Percentiles rank a stretch among this genome's conserved stretches.
Evolutionary conservation across 2,888 invertebrate species (phyloP).

Genomic region (Strigamia maritima): DNA sequence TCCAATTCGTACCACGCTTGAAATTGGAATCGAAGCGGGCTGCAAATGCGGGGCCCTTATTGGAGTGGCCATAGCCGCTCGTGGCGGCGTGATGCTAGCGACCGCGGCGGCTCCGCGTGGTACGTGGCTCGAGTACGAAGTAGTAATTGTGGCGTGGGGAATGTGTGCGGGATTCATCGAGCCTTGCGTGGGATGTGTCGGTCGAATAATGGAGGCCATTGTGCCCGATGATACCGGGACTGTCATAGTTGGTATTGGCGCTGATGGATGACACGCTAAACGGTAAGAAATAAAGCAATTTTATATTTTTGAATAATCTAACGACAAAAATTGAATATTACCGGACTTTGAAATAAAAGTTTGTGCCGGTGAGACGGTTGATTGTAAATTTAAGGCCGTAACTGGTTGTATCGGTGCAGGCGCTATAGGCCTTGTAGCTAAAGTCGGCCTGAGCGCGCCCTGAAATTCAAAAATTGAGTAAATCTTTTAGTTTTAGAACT

Average conservation of each 20-base stretch:
- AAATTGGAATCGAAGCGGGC: not conserved
- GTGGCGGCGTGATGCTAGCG: slow-evolving; percentile 68
- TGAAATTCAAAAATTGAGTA: not conserved
- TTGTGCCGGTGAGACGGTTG: not conserved
- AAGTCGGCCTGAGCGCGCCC: not conserved
- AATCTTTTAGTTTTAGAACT: not conserved
- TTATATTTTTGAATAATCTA: too few species aligned
- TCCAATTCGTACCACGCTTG: not conserved
- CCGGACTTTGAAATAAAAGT: not conserved
- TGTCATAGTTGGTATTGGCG: not conserved
- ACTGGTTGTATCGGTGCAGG: not conserved
- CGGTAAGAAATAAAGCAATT: not conserved
- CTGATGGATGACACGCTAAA: not conserved
- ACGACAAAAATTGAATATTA: not conserved
- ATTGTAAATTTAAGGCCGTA: not conserved
- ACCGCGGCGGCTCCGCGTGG: slow-evolving; percentile 62
- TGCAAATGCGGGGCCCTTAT: slow-evolving; percentile 38
- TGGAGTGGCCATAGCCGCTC: slow-evolving; percentile 58
- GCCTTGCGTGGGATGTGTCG: not conserved
- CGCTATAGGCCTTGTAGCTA: not conserved
- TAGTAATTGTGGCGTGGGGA: not conserved
- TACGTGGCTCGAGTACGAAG: slow-evolving; percentile 28
- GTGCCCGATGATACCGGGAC: slow-evolving; percentile 11
- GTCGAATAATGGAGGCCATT: slow-evolving; percentile 18
- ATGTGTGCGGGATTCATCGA: not conserved